phyloP scores from a whole-genome alignment of 2,888 invertebrate species.

The Celastrina argiolus region DNA sequence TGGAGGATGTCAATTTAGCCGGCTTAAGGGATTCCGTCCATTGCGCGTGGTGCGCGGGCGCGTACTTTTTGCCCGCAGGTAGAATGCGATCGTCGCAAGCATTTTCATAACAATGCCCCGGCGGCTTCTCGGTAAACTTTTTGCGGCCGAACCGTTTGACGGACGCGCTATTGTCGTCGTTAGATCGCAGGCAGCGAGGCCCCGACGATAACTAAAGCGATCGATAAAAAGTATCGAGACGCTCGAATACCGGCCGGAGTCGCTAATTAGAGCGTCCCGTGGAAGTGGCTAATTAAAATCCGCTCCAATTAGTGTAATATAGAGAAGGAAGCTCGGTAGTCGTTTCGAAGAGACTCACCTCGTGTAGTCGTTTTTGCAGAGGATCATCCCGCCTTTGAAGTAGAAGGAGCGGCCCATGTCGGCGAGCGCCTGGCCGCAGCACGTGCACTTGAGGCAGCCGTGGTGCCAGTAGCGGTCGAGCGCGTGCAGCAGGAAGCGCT shows the following conservation, averaged over 20 bases:
- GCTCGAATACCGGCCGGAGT: conserved; percentile 46
- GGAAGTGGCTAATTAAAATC: conserved; percentile 10
- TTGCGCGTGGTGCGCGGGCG: conserved; percentile 65
- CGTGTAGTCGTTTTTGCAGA: conserved; percentile 96
- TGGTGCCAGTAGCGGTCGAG: conserved; percentile 98
- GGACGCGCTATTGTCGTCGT: conserved; percentile 74
- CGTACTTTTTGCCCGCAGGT: conserved; percentile 71
- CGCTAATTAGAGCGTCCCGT: conserved; percentile 49
- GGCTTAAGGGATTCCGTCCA: conserved; percentile 55
- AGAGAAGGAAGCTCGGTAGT: not conserved
- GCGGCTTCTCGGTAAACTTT: conserved; percentile 67
- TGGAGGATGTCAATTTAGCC: conserved; percentile 68
- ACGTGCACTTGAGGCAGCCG: conserved; percentile 95
- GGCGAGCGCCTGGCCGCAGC: conserved; percentile 92
- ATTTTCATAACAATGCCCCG: conserved; percentile 76
- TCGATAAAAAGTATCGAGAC: conserved; percentile 62
- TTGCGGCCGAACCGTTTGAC: conserved; percentile 66
- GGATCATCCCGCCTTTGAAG: conserved; percentile 94
- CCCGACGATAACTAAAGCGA: conserved; percentile 57
- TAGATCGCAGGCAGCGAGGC: conserved; percentile 70
- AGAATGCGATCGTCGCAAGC: conserved; percentile 68
- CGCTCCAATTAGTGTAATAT: not conserved
- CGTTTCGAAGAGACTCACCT: conserved; percentile 80
- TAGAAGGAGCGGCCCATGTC: conserved; percentile 95
- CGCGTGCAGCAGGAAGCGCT: conserved; percentile 93